These are phyloP conservation scores for Agrotis ipsilon DNA, from an alignment of 2,888 invertebrate species.

Conservation along the genomic window DNA sequence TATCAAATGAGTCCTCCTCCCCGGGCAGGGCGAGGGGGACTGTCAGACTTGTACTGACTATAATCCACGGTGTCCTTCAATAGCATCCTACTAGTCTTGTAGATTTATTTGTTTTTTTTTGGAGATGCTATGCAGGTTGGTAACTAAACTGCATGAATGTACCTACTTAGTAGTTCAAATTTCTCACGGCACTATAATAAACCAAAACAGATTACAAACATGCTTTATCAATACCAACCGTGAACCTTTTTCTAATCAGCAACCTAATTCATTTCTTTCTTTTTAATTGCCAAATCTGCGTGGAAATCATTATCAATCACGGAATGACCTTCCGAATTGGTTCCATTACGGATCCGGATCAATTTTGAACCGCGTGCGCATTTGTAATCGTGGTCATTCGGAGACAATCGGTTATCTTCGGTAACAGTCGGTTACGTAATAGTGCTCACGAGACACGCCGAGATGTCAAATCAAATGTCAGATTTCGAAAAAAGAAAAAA, in stretches of 20 bases:
- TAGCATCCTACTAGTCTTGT: no score
- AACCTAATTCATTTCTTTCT: conserved; percentile 23
- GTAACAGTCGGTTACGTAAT: conserved; percentile 40
- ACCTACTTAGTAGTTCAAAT: no score
- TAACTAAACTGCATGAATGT: background rate
- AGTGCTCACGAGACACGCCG: conserved; percentile 14
- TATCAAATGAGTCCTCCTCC: no score
- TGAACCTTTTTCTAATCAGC: conserved; percentile 36
- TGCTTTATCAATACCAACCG: conserved; percentile 17
- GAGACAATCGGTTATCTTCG: conserved; percentile 54
- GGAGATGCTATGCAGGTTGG: no score
- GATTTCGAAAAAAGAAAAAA: conserved; percentile 25
- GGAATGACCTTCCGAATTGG: conserved; percentile 58
- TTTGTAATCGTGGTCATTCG: conserved; percentile 54
- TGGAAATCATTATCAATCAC: conserved; percentile 57
- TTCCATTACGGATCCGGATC: conserved; percentile 60
- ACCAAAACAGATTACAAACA: background rate
- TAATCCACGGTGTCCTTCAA: no score
- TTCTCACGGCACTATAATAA: conserved; percentile 8
- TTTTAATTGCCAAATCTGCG: conserved; percentile 54
- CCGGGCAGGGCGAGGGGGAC: no score
- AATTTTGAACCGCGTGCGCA: conserved; percentile 38
- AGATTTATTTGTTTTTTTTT: no score
- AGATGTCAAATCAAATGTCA: conserved; percentile 42
- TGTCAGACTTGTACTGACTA: no score